Evolutionary conservation across 1,140 invertebrate genomes (phyloP), one percentile per base, ranked within the genome.

Genomic region (Marisa cornuarietis): DNA sequence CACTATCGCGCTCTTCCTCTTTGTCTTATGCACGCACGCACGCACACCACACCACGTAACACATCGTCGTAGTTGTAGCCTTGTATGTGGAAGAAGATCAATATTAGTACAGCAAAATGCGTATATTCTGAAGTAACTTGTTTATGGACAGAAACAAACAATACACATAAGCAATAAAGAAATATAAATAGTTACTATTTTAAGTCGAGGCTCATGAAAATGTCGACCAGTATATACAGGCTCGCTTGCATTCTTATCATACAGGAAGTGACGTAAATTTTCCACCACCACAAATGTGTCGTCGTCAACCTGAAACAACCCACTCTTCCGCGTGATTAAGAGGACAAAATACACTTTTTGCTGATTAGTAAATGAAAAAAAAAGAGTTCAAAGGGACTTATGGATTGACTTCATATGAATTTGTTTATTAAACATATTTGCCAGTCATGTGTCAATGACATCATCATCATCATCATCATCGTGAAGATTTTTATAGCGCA

Each of bases 261-360:
- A 71, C 62, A 84, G 63, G 10, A 84, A 71, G 54, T 81, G 81
- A 5, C 88, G 78, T 18, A 91, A 80, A 82, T 91, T 91, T 81
- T 90, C 88, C n/a, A 91, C 71, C 16, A 90, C 84, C 22, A 94
- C 94, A 93, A 90, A 96, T 92, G 96, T 26, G n/a, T 24, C 31
- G 31, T 26, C n/a, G 13, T 68, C 66, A 11, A 26, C 66, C n/a
- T 68, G n/a, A 68, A 26, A 68, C 31, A 68, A 7, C 1, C 0
- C 6, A 6, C 11, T 42, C 1, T 42, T 4, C 6, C 24, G 7
- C 24, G 24, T 65, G 24, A 65, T 65, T 2, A 4, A 65, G 4
- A 65, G 18, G 24, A 22, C 18, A 22, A 65, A 4, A 65, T 65
- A 65, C 24, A 65, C 7, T 22, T 65, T 2, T 0, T 65, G 24